Evolutionary conservation across 1,140 invertebrate species (phyloP), one percentile per base, ranked within the genome.

Genomic region (Bradysia coprophila): DNA sequence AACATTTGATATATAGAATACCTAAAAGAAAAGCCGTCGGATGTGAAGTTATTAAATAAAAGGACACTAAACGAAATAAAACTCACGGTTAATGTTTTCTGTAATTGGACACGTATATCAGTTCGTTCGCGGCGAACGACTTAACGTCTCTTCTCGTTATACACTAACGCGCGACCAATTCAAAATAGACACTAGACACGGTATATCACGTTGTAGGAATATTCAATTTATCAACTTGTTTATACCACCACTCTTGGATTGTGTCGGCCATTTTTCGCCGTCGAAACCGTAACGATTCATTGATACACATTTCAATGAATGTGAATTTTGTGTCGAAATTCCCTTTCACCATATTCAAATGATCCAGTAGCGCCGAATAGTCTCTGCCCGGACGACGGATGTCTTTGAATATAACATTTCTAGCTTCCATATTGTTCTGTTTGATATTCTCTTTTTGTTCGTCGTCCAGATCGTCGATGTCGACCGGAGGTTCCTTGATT

Each of bases 271-370:
- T 67, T 48, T 72, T 69, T 49, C 76, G 74, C 38, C 84, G 68
- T 57, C 89, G 87, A 59, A 89, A 90, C 38, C 86, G 68, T 43
- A 76, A 54, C 9, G 81, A 81, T 64, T 89, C 86, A 43, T 71
- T 72, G 37, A 86, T 76, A 41, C 87, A 71, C 49, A 83, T 75
- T 48, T 74, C 68, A 23, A 89, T 64, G 54, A 87, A 74, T 43
- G 69, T 67, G 20, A 76, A 65, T 59, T 74, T 71, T 49, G 75
- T 72, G 34, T 83, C 75, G 21, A 71, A 46, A 44, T 70, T 72
- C 46, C 83, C 84, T 60, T 81, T 76, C 28, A 90, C 61, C 40
- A 71, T 66, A 46, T 73, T 70, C 48, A 90, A 59, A 50, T 76
- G 72, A 33, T 75, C 69, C 51, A 88, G 74, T 46, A 90, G 56